These are phyloP conservation scores for Tupaia tana DNA, from an alignment of 2,113 vertebrate species.

Conservation along the genomic window DNA sequence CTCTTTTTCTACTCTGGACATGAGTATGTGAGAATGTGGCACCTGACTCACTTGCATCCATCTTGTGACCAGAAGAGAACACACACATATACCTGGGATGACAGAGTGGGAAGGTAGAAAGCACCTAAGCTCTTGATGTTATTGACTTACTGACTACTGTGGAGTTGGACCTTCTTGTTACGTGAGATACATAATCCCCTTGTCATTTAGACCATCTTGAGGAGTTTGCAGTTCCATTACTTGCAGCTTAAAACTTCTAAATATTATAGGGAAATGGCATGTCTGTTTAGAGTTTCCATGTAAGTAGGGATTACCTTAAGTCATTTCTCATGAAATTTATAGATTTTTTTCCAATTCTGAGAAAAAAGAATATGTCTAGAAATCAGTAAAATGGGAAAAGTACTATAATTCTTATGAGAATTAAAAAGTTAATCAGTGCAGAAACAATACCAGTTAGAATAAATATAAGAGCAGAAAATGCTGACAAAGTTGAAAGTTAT, in stretches of 20 bases:
- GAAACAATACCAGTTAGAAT: slow-evolving; percentile 17
- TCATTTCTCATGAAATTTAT: slow-evolving; percentile 39
- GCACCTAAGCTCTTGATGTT: neutral
- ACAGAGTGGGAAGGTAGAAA: neutral
- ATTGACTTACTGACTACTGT: slow-evolving; percentile 18
- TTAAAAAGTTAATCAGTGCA: slow-evolving; percentile 28
- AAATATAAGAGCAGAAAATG: neutral
- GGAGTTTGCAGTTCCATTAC: neutral
- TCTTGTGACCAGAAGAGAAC: neutral
- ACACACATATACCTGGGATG: neutral
- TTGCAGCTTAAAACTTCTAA: slow-evolving; percentile 29
- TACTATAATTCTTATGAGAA: slow-evolving; percentile 21
- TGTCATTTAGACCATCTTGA: slow-evolving; percentile 16
- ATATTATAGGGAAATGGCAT: neutral
- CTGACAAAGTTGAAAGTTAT: neutral
- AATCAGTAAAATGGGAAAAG: slow-evolving; percentile 30
- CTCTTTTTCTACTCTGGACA: neutral
- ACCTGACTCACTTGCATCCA: neutral
- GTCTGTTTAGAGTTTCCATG: neutral
- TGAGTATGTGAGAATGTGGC: neutral
- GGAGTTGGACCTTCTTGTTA: neutral
- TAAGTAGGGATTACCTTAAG: neutral
- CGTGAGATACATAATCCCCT: slow-evolving; percentile 1
- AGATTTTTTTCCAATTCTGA: slow-evolving; percentile 34
- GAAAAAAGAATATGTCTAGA: slow-evolving; percentile 25